Conservation (phyloP, 2,797 vertebrate genomes). For the Zalophus californianus region DNA sequence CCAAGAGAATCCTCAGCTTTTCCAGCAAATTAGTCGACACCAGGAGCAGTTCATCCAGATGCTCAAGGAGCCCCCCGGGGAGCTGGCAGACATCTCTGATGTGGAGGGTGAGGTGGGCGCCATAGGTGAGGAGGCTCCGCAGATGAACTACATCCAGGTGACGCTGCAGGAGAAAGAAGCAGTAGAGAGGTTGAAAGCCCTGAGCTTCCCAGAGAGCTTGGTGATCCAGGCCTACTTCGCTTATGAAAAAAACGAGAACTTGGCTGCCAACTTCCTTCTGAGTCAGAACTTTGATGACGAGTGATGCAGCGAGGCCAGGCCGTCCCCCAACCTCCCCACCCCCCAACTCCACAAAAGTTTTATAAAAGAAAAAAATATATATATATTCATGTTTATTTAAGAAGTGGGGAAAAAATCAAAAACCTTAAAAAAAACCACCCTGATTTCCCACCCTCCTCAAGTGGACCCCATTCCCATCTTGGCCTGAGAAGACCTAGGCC, state of each 20-base stretch:
- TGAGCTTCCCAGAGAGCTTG: constrained; percentile 94
- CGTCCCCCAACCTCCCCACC: not conserved
- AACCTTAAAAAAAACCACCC: constrained; percentile 18
- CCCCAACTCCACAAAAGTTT: constrained; percentile 77
- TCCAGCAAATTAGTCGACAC: constrained; percentile 96
- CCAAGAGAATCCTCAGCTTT: constrained; percentile 93
- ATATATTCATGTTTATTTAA: constrained; percentile 87
- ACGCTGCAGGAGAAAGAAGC: constrained; percentile 96
- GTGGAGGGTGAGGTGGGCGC: constrained; percentile 91
- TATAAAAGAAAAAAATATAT: constrained; percentile 84
- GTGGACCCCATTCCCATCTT: not conserved
- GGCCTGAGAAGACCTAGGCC: constrained; percentile 68
- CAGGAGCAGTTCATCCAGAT: constrained; percentile 97
- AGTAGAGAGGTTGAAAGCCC: constrained; percentile 94
- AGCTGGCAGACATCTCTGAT: constrained; percentile 89
- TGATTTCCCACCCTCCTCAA: constrained; percentile 43
- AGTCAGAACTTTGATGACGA: constrained; percentile 96
- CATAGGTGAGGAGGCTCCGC: constrained; percentile 90
- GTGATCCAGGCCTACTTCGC: constrained; percentile 96
- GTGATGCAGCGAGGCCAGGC: constrained; percentile 85
- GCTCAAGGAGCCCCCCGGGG: constrained; percentile 93
- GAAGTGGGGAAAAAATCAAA: constrained; percentile 75
- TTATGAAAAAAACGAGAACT: constrained; percentile 96
- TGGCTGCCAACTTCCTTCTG: constrained; percentile 96
- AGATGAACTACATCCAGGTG: constrained; percentile 95